phyloP scores from a whole-genome alignment of 2,888 invertebrate species.

The Platycheirus albimanus region DNA sequence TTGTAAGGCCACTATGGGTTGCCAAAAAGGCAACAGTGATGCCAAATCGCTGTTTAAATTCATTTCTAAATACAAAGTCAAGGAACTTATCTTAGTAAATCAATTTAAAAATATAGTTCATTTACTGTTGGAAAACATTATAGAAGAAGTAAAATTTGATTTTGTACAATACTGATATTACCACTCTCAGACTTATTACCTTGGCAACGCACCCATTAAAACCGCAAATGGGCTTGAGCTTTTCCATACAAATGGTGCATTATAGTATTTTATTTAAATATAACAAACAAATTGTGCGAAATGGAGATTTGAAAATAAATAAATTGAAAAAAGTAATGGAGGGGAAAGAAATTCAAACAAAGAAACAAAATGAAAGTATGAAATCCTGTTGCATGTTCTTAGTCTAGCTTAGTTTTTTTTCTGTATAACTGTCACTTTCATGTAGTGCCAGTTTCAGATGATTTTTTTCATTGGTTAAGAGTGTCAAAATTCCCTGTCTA shows the following conservation, averaged over 20 bases:
- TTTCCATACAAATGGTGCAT: slow-evolving; percentile 83
- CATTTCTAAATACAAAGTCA: slow-evolving; percentile 85
- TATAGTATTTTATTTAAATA: slow-evolving; percentile 76
- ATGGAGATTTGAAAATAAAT: slow-evolving; percentile 75
- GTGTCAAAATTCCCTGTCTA: slow-evolving; percentile 30
- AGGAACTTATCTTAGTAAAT: slow-evolving; percentile 12
- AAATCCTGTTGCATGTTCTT: slow-evolving; percentile 40
- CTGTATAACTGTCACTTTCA: too few species aligned
- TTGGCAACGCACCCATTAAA: slow-evolving; percentile 96
- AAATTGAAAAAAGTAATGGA: slow-evolving; percentile 63
- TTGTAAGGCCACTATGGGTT: slow-evolving; percentile 94
- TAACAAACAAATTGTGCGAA: slow-evolving; percentile 62
- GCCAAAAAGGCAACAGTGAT: slow-evolving; percentile 94
- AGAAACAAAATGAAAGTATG: slow-evolving; percentile 77
- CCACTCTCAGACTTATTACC: slow-evolving; percentile 85
- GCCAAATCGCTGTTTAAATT: slow-evolving; percentile 92
- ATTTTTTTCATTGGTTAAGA: background rate
- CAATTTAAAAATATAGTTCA: too few species aligned
- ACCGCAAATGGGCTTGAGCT: slow-evolving; percentile 93
- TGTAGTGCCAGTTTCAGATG: too few species aligned
- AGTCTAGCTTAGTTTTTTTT: too few species aligned
- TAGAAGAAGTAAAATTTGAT: slow-evolving; percentile 21
- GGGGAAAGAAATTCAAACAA: slow-evolving; percentile 75
- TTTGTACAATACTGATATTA: slow-evolving; percentile 40
- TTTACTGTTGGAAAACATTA: too few species aligned